Evolutionary conservation across 2,113 vertebrate genomes (phyloP).

Genomic region (rat (Rattus norvegicus)): DNA sequence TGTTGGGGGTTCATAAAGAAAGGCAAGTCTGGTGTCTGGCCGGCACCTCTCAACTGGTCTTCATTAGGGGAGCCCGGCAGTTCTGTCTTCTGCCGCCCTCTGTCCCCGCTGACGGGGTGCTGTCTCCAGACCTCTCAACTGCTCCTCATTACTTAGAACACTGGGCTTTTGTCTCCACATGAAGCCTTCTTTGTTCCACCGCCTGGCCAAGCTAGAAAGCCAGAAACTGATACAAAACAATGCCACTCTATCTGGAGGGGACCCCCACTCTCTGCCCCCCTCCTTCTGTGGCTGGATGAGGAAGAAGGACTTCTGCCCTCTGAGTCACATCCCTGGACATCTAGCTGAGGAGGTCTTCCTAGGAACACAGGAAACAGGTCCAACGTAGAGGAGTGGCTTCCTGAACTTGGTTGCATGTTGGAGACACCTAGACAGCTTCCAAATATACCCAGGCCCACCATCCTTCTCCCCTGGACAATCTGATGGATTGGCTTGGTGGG

Average conservation of each 20-base stretch:
- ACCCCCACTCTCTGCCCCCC: conserved; percentile 49
- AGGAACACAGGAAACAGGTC: background rate
- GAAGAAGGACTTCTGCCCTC: background rate
- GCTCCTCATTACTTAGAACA: conserved; percentile 91
- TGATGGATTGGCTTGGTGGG: background rate
- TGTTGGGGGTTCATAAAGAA: conserved; percentile 69
- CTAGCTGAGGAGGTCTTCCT: background rate
- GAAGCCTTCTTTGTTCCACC: conserved; percentile 89
- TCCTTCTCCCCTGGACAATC: background rate
- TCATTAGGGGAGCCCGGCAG: conserved; percentile 83
- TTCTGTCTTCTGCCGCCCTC: conserved; percentile 78
- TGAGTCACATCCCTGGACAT: conserved; percentile 22
- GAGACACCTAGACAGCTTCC: background rate
- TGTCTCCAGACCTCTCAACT: conserved; percentile 92
- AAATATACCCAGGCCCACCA: background rate
- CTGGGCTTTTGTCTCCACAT: conserved; percentile 88
- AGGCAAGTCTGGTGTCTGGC: conserved; percentile 73
- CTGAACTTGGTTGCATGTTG: accelerated
- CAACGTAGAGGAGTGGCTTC: background rate
- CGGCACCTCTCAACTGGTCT: conserved; percentile 90
- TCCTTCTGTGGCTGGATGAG: background rate
- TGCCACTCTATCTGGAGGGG: conserved; percentile 86
- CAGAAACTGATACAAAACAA: conserved; percentile 89
- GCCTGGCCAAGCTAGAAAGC: conserved; percentile 81
- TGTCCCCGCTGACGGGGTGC: conserved; percentile 82